Base-by-base conservation (phyloP, 2,797 vertebrate genomes). In the Bradypodion ventrale region DNA sequence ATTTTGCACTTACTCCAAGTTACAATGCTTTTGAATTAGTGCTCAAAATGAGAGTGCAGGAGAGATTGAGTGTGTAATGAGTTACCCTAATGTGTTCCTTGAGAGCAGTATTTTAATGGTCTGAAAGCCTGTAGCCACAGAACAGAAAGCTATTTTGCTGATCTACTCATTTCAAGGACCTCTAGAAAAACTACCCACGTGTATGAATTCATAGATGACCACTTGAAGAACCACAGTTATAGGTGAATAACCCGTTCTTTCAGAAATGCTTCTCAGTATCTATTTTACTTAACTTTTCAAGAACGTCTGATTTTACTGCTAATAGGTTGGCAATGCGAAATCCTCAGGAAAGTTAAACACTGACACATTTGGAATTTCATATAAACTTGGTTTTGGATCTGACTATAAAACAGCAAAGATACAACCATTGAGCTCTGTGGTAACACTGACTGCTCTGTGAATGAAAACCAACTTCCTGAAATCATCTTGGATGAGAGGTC, bases 321-420 rank as follows among this genome's bases (percentile, higher is more conserved):
- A 29, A n/a, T 32, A n/a, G n/a, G 63, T 29, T 13, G n/a, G 63
- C 27, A 65, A n/a, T 65, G 29, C 9, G n/a, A 32, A 7, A 29
- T 29, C 7, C n/a, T n/a, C n/a, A n/a, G n/a, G n/a, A n/a, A n/a
- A n/a, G n/a, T n/a, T n/a, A n/a, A n/a, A n/a, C n/a, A n/a, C n/a
- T n/a, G n/a, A n/a, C n/a, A n/a, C n/a, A n/a, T n/a, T n/a, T n/a
- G n/a, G n/a, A n/a, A n/a, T n/a, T n/a, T n/a, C n/a, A n/a, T n/a
- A n/a, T n/a, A n/a, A n/a, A n/a, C 98, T 98, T 91, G 97, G 97
- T 97, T 98, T 99, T 84, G 98, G 98, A 94, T 99, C 98, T 9
- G 98, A 97, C 91, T 99, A 98, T 69, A 99, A 95, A 60, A 97
- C 96, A 88, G 97, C 98, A 96, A 98, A 99, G 83, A 99, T 99